Evolutionary conservation across 2,797 vertebrate genomes (phyloP), one percentile per base, ranked within the genome.

Genomic region (Sitta carolinensis): DNA sequence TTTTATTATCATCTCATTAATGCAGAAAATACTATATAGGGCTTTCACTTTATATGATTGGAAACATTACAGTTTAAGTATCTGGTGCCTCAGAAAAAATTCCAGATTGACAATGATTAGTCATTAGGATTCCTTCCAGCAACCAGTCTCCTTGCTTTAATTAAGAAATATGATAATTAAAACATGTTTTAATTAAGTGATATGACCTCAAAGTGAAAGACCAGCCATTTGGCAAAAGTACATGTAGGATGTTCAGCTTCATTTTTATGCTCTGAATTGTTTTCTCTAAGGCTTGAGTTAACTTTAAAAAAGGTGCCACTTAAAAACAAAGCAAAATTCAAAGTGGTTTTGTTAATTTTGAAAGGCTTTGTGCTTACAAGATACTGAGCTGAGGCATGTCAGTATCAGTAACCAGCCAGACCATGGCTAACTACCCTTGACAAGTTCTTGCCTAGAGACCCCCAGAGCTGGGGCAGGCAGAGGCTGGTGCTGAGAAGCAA

Each of bases 91-190:
- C 0, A 0, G 86, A 93, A 95, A 92, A 64, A 79, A 67, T 43
- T 91, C 86, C 90, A 94, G 92, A 90, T 84, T 89, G 91, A 91
- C 70, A 91, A 80, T 84, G 69, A 94, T 93, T 93, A 94, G 83
- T 66, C 79, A 93, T 91, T 91, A 90, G 88, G 89, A 94, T 96
- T 88, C 94, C 76, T 90, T 93, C 91, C 92, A 91, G 80, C 42
- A 84, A 76, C 22, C 11, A 29, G 34, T 74, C 85, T 86, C 52
- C 80, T 93, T 57, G 34, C 70, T 93, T 96, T 95, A 94, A 96
- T 94, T 94, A 93, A 93, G 94, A 94, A 93, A 90, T 91, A 70
- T 4, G 32, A 88, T 92, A 76, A 91, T 94, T 79, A 90, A 82
- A 67, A 23, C 42, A 27, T 51, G 63, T 74, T 93, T 94, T 94